Evolutionary conservation across 2,888 invertebrate species (phyloP).

Genomic region (Phortica okadai): DNA sequence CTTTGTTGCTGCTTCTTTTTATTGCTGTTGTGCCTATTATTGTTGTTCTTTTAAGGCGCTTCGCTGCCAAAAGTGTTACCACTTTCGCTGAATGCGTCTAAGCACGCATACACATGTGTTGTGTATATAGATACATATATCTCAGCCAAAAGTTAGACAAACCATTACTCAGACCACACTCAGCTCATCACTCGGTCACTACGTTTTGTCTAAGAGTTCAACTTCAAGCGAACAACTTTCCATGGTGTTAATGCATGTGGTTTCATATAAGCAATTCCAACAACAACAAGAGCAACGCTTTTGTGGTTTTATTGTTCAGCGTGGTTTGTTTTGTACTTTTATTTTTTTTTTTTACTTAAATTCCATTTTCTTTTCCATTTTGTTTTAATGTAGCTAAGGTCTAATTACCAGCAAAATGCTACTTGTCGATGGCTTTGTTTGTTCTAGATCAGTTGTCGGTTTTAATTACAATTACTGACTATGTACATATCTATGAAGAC

Average conservation of each 20-base stretch:
- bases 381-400: slow-evolving; percentile 41
- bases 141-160: neutral
- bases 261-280: neutral
- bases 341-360: neutral
- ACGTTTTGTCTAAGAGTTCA: neutral
- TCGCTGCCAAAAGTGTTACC: slow-evolving; percentile 31
- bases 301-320: slow-evolving; percentile 43
- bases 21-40: slow-evolving; percentile 33
- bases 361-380: neutral
- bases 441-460: slow-evolving; percentile 43
- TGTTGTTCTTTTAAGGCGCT: slow-evolving; percentile 15
- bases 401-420: slow-evolving; percentile 48
- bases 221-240: slow-evolving; percentile 43
- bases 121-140: too few species aligned
- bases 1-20: slow-evolving; percentile 39
- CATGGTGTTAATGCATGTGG: slow-evolving; percentile 32
- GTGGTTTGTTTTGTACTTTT: slow-evolving; percentile 9
- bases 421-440: slow-evolving; percentile 27
- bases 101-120: neutral
- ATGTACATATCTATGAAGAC: neutral
- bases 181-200: neutral
- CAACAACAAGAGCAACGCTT: slow-evolving; percentile 37
- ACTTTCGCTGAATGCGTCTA: slow-evolving; percentile 41
- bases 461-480: slow-evolving; percentile 42
- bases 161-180: neutral